Evolutionary conservation across 2,113 vertebrate genomes (phyloP).

Genomic region (Desmodus rotundus): DNA sequence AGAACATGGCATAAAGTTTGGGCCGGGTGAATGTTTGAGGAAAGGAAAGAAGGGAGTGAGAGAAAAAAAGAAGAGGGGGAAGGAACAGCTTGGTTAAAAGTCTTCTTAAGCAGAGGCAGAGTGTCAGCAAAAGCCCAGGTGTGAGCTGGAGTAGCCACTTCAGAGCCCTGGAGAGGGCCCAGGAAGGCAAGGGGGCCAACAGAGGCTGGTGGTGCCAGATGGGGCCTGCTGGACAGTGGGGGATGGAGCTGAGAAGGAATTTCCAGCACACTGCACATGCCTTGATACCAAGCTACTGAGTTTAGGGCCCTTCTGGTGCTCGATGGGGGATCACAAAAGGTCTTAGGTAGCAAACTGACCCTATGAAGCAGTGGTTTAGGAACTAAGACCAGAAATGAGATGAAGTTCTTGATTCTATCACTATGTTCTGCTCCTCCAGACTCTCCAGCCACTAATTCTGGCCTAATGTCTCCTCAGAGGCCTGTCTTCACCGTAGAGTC

Average conservation of each 20-base stretch:
- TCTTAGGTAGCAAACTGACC: neutral
- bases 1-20: neutral
- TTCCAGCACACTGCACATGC: neutral
- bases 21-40: neutral
- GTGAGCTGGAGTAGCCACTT: neutral
- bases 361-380: neutral
- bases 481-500: conserved; percentile 28
- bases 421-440: neutral
- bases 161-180: neutral
- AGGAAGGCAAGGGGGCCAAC: neutral
- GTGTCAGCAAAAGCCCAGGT: neutral
- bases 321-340: neutral
- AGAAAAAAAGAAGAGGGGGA: neutral
- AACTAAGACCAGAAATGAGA: neutral
- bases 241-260: neutral
- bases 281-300: neutral
- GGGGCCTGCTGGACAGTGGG: neutral
- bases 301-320: neutral
- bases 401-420: neutral
- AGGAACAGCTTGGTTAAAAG: neutral
- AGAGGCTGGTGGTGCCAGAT: neutral
- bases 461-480: neutral
- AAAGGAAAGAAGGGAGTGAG: neutral
- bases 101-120: neutral
- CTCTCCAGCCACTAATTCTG: neutral